Percentiles rank a stretch among this genome's conserved stretches.
phyloP scores from a whole-genome alignment of 2,113 vertebrate species.

The Rostratula benghalensis region DNA sequence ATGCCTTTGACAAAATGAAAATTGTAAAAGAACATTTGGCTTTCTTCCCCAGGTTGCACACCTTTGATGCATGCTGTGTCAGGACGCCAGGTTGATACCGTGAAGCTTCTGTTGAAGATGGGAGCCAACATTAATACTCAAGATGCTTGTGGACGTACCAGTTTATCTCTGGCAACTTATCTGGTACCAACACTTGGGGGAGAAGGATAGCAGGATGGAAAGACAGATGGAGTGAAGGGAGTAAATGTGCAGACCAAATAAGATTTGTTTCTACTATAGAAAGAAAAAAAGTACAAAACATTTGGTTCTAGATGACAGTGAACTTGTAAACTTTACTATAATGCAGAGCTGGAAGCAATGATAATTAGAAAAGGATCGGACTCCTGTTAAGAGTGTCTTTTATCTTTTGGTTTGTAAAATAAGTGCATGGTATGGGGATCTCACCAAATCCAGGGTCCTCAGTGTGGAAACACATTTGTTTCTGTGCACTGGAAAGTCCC shows the following conservation, averaged over 20 bases:
- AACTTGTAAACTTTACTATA: neutral
- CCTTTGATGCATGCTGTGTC: conserved; percentile 90
- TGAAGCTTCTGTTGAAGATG: conserved; percentile 90
- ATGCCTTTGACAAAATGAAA: neutral
- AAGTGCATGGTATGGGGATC: neutral
- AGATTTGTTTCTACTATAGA: neutral
- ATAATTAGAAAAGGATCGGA: neutral
- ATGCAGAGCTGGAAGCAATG: neutral
- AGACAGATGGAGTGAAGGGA: neutral
- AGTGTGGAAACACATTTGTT: neutral
- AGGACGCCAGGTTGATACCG: conserved; percentile 88
- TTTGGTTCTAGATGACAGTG: neutral
- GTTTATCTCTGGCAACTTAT: conserved; percentile 87
- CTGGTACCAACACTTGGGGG: conserved; percentile 73
- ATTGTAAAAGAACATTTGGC: neutral
- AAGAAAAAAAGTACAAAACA: neutral
- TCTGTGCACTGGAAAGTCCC: neutral
- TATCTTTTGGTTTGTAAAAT: neutral
- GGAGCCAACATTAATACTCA: conserved; percentile 89
- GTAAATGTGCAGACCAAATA: neutral
- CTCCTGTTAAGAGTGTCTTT: neutral
- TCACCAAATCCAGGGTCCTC: neutral
- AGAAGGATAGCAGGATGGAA: neutral
- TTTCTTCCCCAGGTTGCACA: conserved; percentile 77
- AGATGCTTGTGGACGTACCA: conserved; percentile 85